A percentile compares a stretch with the other conserved stretches of the same genome.
Evolutionary conservation across 1,140 invertebrate genomes (phyloP).

Genomic region (Telenomus remus): DNA sequence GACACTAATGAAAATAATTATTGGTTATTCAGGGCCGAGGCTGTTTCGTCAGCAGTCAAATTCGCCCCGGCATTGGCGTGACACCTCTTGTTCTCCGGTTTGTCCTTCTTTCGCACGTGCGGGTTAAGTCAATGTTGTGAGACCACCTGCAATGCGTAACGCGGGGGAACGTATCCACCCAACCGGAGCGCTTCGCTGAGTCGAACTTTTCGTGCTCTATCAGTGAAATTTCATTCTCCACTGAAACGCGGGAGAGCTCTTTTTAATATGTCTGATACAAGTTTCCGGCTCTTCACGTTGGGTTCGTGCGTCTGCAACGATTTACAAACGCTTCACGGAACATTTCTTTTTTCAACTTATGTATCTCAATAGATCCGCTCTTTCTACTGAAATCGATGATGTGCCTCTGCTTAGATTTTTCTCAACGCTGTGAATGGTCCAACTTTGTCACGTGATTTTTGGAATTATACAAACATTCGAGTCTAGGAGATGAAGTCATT

Average conservation of each 20-base stretch:
- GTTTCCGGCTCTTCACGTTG: slow-evolving; percentile 44
- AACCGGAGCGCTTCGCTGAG: slow-evolving; percentile 45
- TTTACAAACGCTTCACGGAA: slow-evolving; percentile 6
- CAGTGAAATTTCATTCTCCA: slow-evolving; percentile 37
- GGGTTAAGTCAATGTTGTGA: slow-evolving; percentile 37
- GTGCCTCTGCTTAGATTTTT: too few species aligned
- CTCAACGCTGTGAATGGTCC: too few species aligned
- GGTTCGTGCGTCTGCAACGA: slow-evolving; percentile 41
- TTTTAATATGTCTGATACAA: slow-evolving; percentile 55
- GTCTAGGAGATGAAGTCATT: too few species aligned
- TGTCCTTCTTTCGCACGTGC: slow-evolving; percentile 23
- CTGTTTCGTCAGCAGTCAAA: slow-evolving; percentile 14
- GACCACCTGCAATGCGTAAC: slow-evolving; percentile 50
- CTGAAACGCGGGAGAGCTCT: slow-evolving; percentile 42
- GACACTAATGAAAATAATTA: slow-evolving; percentile 32
- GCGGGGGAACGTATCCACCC: slow-evolving; percentile 48
- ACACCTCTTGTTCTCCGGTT: neutral
- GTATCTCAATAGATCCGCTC: too few species aligned
- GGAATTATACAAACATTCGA: too few species aligned
- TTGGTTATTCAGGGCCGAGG: slow-evolving; percentile 20
- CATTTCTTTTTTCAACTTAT: too few species aligned
- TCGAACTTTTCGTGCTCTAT: slow-evolving; percentile 57
- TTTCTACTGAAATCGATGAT: too few species aligned
- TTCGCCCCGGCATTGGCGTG: neutral
- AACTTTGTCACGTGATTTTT: too few species aligned